These are phyloP conservation scores for Aphodius sticticus DNA, from an alignment of 2,888 invertebrate species.

Conservation along the genomic window DNA sequence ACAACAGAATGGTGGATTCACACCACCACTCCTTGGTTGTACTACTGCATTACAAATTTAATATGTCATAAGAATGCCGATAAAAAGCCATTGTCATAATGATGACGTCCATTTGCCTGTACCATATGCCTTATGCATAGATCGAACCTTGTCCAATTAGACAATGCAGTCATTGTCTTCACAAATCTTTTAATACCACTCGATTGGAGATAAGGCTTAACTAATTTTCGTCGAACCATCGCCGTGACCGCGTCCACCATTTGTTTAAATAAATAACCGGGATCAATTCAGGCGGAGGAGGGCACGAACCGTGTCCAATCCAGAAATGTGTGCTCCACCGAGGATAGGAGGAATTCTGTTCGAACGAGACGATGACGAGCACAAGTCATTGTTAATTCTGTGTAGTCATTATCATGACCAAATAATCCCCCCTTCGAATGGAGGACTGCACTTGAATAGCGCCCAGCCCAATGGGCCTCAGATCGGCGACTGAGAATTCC, in stretches of 20 bases:
- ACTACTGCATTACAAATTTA: no score
- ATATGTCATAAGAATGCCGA: no score
- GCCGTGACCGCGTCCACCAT: not conserved
- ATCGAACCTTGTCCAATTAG: not conserved
- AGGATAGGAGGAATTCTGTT: conserved; percentile 16
- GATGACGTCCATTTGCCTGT: no score
- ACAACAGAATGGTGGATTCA: no score
- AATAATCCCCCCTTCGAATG: conserved; percentile 33
- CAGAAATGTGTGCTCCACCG: conserved; percentile 13
- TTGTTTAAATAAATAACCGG: not conserved
- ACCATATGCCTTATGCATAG: not conserved
- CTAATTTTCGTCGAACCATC: not conserved
- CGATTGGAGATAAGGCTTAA: not conserved
- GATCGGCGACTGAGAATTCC: not conserved
- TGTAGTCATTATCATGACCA: conserved; percentile 34
- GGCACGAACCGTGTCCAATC: not conserved
- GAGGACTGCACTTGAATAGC: conserved; percentile 16
- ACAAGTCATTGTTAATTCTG: conserved; percentile 33
- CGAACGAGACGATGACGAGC: conserved; percentile 27
- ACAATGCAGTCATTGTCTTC: not conserved
- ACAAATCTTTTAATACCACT: not conserved
- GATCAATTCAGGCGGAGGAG: not conserved
- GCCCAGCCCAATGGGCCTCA: conserved; percentile 8
- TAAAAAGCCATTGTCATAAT: no score
- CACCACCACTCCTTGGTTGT: no score